Base-by-base conservation (phyloP, 2,797 vertebrate genomes). In the Lateolabrax maculatus region DNA sequence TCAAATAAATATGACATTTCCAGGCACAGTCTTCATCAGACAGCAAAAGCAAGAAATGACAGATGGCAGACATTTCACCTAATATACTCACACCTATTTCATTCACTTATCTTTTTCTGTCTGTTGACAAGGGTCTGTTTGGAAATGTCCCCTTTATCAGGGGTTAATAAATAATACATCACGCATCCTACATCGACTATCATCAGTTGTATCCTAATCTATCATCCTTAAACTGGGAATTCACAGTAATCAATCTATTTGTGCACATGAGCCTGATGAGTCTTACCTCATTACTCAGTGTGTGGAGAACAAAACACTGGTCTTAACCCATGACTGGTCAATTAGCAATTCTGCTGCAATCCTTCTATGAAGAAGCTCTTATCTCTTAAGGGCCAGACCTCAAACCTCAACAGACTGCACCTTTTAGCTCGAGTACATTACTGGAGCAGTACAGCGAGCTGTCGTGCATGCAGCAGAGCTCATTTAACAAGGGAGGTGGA, bases 341-440 rank as follows among this genome's bases (percentile, higher is more conserved):
- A 60, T 71, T 63, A 70, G n/a, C 60, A 43, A 51, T 0, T 41
- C 37, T 41, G 58, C 65, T 43, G 27, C 43, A 41, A 13, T 55
- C 34, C 51, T 51, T 67, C 1, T 16, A 19, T 15, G 7, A 23
- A 39, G 29, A 36, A 15, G 1, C 10, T 69, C 29, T 48, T n/a
- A 44, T 56, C 56, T 66, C 49, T 63, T 25, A 49, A 60, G 39
- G 31, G 43, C 60, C 37, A 37, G 53, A 68, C 52, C 12, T 53
- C 12, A 67, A 71, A 27, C 27, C 77, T 57, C 65, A 13, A 8
- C 71, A 75, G 67, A 19, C 63, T n/a, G 74, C 41, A 68, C 43
- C 70, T 73, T 62, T 66, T 34, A 51, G 49, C 56, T 62, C 23
- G 46, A 55, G 34, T 19, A 23, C 31, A 52, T 69, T 9, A 51